phyloP scores from a whole-genome alignment of 2,113 vertebrate species.

The Aviceda subcristata region DNA sequence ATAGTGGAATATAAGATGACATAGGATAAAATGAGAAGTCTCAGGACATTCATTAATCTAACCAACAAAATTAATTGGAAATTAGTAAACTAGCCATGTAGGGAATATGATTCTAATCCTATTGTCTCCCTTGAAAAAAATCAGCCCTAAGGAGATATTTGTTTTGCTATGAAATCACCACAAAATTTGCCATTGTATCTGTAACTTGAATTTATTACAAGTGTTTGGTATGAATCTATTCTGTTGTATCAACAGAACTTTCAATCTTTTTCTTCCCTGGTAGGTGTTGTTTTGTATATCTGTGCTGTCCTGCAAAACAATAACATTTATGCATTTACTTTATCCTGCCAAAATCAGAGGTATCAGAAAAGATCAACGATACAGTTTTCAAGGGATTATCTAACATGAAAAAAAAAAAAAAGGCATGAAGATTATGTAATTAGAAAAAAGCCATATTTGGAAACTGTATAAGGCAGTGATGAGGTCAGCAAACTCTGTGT shows the following conservation, averaged over 20 bases:
- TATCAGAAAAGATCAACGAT: background rate
- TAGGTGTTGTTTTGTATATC: background rate
- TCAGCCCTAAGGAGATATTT: background rate
- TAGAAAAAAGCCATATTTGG: background rate
- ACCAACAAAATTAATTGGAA: background rate
- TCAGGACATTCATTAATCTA: background rate
- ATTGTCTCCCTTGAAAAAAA: background rate
- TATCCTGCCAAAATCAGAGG: background rate
- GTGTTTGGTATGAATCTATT: background rate
- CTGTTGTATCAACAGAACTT: background rate
- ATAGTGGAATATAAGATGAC: background rate
- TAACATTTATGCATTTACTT: background rate
- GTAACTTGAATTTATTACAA: background rate
- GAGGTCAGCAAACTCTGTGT: background rate
- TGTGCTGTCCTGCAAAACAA: background rate
- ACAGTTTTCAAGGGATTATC: background rate
- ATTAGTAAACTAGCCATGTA: background rate
- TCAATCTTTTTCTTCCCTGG: background rate
- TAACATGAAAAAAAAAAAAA: background rate
- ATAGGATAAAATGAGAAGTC: background rate
- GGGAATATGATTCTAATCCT: background rate
- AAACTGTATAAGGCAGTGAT: background rate
- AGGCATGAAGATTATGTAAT: background rate
- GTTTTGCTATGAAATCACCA: background rate
- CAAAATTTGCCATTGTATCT: background rate